Conservation (phyloP, 2,113 vertebrate species). For the Collichthys lucidus region DNA sequence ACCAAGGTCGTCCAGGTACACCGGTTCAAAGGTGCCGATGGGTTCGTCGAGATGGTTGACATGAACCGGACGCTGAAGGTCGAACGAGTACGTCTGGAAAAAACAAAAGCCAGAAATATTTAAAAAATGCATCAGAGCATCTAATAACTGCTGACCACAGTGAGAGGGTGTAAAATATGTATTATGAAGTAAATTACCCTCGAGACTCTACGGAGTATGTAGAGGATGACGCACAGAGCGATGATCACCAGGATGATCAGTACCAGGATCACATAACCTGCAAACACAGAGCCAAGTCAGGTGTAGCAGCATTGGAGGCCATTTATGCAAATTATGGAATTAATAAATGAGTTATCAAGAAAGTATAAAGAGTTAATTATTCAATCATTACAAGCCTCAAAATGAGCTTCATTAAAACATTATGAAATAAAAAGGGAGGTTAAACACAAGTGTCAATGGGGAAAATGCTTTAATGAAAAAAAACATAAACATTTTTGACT, state of each 20-base stretch:
- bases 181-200: conserved; percentile 44
- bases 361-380: too few relatives aligned
- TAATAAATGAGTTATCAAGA: too few relatives aligned
- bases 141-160: not conserved
- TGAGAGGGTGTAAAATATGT: not conserved
- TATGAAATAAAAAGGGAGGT: too few relatives aligned
- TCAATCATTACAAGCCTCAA: too few relatives aligned
- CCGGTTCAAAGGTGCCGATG: conserved; percentile 66
- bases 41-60: conserved; percentile 40
- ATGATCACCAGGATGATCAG: conserved; percentile 60
- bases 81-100: conserved; percentile 79
- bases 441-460: too few relatives aligned
- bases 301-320: too few relatives aligned
- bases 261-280: conserved; percentile 63
- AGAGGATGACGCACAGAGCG: conserved; percentile 65
- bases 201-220: conserved; percentile 61
- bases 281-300: not conserved
- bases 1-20: conserved; percentile 67
- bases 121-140: not conserved
- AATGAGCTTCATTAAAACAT: too few relatives aligned
- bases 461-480: too few relatives aligned
- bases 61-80: conserved; percentile 52
- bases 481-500: too few relatives aligned
- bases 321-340: too few relatives aligned
- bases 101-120: not conserved